Base-by-base conservation (phyloP, 2,888 invertebrate genomes). In the Conus canariensis region DNA sequence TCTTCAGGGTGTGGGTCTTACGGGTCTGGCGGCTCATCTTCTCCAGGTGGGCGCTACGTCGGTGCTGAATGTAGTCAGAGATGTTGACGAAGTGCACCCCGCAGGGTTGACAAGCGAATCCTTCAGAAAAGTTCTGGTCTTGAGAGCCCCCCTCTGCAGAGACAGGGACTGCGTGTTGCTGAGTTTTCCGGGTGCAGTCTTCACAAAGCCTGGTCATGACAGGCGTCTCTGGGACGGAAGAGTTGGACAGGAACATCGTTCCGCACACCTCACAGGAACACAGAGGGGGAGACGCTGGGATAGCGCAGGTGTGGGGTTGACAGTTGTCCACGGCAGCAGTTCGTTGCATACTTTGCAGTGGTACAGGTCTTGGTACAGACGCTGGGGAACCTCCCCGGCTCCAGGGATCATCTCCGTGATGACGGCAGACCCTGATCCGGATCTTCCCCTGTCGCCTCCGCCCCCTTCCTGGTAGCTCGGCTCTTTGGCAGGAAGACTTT, bases 301-400 rank as follows among this genome's bases (percentile, higher is more conserved):
- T 3, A 25, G 91, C 92, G n/a, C 89, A 89, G 45, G 74, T 85
- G 85, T 86, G 91, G 85, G 22, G 89, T 58, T 74, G 89, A 83
- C 93, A 93, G 12, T 93, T 92, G n/a, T 94, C 93, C 9, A 93
- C 92, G 94, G 93, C 25, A 94, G 91, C 16, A 94, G 93, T 30
- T 93, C 94, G 83, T 95, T 94, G 90, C 94, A 94, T 0, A 94
- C 91, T 88, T 94, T 94, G 90, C 94, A 95, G 85, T 94, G 94
- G 90, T 93, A 94, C n/a, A 94, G 91, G 90, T 94, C 94, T 85
- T 94, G 94, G 89, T 93, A 93, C 92, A 94, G 90, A 45, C 93
- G 90, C 85, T 91, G 90, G 0, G 91, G 89, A 6, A 91, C 22
- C 10, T 89, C 82, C 58, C 77, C 88, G 6, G 90, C 90, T 12